These are phyloP conservation scores for Hymenochirus boettgeri DNA, from an alignment of 2,113 vertebrate species.

Conservation along the genomic window DNA sequence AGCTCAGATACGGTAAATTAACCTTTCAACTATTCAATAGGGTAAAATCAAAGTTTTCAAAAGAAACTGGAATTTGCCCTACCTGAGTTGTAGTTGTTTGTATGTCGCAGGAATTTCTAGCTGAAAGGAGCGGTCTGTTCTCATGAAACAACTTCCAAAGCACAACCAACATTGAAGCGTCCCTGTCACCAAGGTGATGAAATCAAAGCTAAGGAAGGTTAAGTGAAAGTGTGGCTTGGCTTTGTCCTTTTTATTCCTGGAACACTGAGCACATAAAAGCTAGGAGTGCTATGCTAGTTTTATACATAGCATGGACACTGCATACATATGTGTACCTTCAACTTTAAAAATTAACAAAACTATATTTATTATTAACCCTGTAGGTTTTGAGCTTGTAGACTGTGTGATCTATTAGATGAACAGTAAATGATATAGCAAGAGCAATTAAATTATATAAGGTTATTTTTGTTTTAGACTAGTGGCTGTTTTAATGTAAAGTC, in stretches of 20 bases:
- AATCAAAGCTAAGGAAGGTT: constrained; percentile 58
- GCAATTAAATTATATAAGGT: too few relatives aligned
- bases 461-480: too few relatives aligned
- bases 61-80: constrained; percentile 8
- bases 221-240: constrained; percentile 51
- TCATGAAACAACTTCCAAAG: constrained; percentile 49
- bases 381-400: too few relatives aligned
- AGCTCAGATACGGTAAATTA: too few relatives aligned
- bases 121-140: constrained; percentile 46
- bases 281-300: constrained; percentile 33
- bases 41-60: not conserved
- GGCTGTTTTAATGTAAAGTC: too few relatives aligned
- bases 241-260: constrained; percentile 34
- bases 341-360: not conserved
- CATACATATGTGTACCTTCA: not conserved
- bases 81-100: constrained; percentile 42
- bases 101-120: constrained; percentile 52
- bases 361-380: not conserved
- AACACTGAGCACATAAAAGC: constrained; percentile 29
- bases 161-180: constrained; percentile 60
- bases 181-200: constrained; percentile 72
- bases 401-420: too few relatives aligned
- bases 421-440: too few relatives aligned
- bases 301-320: not conserved
- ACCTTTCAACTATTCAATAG: too few relatives aligned